A percentile compares a stretch with the other conserved stretches of the same genome.
phyloP scores from a whole-genome alignment of 2,113 vertebrate species.

The Tyrannus savana region DNA sequence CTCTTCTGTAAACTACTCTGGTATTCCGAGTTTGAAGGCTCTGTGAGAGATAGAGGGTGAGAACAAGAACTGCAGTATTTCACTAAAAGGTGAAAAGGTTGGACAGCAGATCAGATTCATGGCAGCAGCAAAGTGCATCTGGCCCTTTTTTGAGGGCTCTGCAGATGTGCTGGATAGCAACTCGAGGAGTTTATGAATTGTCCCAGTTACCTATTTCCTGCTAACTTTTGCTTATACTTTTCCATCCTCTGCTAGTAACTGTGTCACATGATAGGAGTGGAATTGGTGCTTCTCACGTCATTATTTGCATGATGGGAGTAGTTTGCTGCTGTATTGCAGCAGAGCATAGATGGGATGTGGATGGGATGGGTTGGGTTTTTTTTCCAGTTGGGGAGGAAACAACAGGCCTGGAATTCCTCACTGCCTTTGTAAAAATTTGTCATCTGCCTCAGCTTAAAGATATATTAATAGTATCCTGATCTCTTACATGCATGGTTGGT shows the following conservation, averaged over 20 bases:
- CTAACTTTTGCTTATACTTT: background rate
- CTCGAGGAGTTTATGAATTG: background rate
- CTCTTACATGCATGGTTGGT: background rate
- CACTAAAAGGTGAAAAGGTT: background rate
- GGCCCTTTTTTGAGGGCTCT: background rate
- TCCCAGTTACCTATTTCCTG: background rate
- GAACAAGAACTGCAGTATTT: background rate
- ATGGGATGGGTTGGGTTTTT: background rate
- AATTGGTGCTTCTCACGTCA: background rate
- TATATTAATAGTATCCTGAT: constrained; percentile 28
- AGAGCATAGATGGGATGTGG: background rate
- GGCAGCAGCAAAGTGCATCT: background rate
- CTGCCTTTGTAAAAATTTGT: constrained; percentile 8
- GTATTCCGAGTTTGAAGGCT: background rate
- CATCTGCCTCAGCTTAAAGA: constrained; percentile 12
- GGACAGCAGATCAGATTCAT: background rate
- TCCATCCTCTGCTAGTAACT: background rate
- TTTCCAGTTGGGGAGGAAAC: background rate
- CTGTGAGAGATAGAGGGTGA: background rate
- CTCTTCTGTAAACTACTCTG: background rate
- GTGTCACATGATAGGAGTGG: background rate
- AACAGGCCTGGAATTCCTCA: background rate
- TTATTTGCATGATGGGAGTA: background rate
- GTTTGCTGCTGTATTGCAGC: background rate
- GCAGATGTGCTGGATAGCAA: background rate